phyloP scores from a whole-genome alignment of 2,888 invertebrate genomes.

The Tromatobia lineatoria region DNA sequence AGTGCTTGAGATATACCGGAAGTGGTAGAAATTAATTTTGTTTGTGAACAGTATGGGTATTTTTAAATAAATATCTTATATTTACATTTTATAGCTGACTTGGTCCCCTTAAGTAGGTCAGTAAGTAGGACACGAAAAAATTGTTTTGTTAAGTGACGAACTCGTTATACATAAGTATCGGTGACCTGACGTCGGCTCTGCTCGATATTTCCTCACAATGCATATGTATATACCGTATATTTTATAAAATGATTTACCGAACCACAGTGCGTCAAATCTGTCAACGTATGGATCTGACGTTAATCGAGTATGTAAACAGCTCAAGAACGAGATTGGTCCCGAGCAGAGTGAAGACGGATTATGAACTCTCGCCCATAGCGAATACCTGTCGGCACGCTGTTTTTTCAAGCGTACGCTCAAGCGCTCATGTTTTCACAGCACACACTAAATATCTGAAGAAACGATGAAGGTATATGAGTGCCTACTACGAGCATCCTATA shows the following conservation, averaged over 20 bases:
- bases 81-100: too few species aligned
- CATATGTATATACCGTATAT: conserved; percentile 9
- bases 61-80: too few species aligned
- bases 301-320: conserved; percentile 43
- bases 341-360: background rate
- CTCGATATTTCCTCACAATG: conserved; percentile 4
- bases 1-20: too few species aligned
- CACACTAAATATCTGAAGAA: conserved; percentile 6
- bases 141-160: conserved; percentile 40
- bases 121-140: conserved; percentile 11
- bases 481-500: background rate
- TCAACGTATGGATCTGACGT: conserved; percentile 35
- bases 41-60: too few species aligned
- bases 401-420: conserved; percentile 17
- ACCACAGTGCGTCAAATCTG: conserved; percentile 51
- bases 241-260: conserved; percentile 38
- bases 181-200: conserved; percentile 1
- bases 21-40: too few species aligned
- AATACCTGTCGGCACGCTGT: background rate
- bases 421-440: conserved; percentile 19
- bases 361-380: background rate
- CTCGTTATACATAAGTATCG: background rate
- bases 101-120: conserved; percentile 9
- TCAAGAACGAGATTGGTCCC: conserved; percentile 2
- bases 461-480: background rate